A percentile compares a stretch with the other conserved stretches of the same genome.
Evolutionary conservation across 2,888 invertebrate genomes (phyloP).

Genomic region (Synergus gifuensis): DNA sequence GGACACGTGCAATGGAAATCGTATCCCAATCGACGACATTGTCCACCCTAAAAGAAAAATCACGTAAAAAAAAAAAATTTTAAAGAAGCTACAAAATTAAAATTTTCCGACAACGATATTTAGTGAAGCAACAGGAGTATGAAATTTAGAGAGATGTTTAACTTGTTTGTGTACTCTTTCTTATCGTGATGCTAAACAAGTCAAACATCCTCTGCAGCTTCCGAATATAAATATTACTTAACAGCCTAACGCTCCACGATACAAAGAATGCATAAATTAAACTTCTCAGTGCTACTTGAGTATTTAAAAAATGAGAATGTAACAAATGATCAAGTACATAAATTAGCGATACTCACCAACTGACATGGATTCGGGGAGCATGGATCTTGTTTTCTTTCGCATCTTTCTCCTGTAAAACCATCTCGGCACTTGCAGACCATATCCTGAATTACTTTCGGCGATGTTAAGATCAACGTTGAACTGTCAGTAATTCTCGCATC

Average conservation of each 20-base stretch:
- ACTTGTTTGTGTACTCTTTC: background rate
- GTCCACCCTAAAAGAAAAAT: slow-evolving; percentile 82
- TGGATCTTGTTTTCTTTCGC: slow-evolving; percentile 93
- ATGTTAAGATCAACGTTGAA: slow-evolving; percentile 88
- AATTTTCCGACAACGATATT: background rate
- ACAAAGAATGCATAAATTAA: background rate
- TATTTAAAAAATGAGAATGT: background rate
- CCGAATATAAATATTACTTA: background rate
- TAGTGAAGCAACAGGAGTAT: background rate
- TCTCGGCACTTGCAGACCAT: slow-evolving; percentile 90
- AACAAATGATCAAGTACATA: background rate
- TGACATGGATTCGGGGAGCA: slow-evolving; percentile 94
- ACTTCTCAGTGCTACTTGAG: background rate
- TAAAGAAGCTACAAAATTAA: background rate
- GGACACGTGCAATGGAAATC: slow-evolving; percentile 92
- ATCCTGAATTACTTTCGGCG: slow-evolving; percentile 88
- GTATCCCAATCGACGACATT: slow-evolving; percentile 90
- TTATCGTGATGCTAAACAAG: background rate
- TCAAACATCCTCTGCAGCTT: background rate
- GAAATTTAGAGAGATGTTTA: background rate
- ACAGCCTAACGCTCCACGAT: background rate
- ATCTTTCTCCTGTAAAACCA: slow-evolving; percentile 90
- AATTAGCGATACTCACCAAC: slow-evolving; percentile 58
- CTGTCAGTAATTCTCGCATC: slow-evolving; percentile 89
- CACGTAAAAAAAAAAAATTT: background rate